Percentiles rank a stretch among this genome's conserved stretches.
phyloP scores from a whole-genome alignment of 2,113 vertebrate species.

The Rhegmatorhina hoffmannsi region DNA sequence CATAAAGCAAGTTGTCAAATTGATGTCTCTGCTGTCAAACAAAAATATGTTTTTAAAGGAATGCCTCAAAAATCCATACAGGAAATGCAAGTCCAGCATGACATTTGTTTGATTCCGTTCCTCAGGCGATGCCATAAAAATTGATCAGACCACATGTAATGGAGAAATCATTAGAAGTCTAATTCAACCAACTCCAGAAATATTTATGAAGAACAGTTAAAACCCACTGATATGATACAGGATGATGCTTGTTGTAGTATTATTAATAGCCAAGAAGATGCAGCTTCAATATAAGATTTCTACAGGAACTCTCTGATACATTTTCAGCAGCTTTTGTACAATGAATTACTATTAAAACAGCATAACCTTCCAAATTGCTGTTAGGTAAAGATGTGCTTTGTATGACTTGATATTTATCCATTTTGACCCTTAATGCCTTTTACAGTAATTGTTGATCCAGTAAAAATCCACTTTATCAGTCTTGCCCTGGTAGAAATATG shows the following conservation, averaged over 20 bases:
- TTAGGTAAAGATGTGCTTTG: slow-evolving; percentile 35
- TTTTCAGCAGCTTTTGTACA: slow-evolving; percentile 26
- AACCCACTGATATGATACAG: slow-evolving; percentile 42
- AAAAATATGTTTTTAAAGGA: slow-evolving; percentile 52
- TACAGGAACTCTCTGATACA: background rate
- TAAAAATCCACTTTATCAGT: slow-evolving; percentile 52
- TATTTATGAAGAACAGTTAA: slow-evolving; percentile 63
- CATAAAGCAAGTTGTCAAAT: slow-evolving; percentile 61
- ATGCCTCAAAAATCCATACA: slow-evolving; percentile 47
- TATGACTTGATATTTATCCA: slow-evolving; percentile 61
- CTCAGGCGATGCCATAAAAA: slow-evolving; percentile 49
- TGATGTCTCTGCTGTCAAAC: slow-evolving; percentile 29
- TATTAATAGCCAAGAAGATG: slow-evolving; percentile 44
- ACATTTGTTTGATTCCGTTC: slow-evolving; percentile 49
- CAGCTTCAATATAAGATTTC: background rate
- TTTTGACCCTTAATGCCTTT: slow-evolving; percentile 64
- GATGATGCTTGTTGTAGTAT: slow-evolving; percentile 30
- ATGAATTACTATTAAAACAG: slow-evolving; percentile 14
- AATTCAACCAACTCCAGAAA: slow-evolving; percentile 55
- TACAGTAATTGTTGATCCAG: slow-evolving; percentile 51
- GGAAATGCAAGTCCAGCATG: background rate
- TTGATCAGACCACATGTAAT: slow-evolving; percentile 65
- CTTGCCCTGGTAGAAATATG: slow-evolving; percentile 7
- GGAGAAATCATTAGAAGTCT: slow-evolving; percentile 66
- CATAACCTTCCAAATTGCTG: background rate